Evolutionary conservation across 2,113 vertebrate species (phyloP).

Genomic region (Aythya baeri): DNA sequence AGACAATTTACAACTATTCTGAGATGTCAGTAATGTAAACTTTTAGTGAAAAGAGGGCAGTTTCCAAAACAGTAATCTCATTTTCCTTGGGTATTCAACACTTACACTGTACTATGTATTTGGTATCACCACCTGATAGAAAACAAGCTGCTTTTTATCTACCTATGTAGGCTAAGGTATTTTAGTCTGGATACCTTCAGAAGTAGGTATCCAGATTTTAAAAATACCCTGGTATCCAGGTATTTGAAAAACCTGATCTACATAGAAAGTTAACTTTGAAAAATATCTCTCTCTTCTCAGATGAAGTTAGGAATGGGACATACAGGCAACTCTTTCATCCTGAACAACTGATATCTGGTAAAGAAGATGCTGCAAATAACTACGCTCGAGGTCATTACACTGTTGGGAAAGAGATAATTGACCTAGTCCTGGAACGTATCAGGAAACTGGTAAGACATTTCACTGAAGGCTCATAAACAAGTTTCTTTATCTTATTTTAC

Average conservation of each 20-base stretch:
- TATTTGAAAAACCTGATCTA: neutral
- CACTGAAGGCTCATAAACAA: neutral
- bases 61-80: neutral
- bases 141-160: neutral
- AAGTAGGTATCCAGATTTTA: neutral
- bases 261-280: neutral
- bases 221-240: no score
- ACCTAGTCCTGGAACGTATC: conserved; percentile 83
- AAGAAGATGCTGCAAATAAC: conserved; percentile 91
- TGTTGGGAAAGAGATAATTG: conserved; percentile 86
- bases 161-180: neutral
- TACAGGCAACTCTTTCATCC: conserved; percentile 87
- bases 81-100: neutral
- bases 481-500: neutral
- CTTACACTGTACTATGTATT: neutral
- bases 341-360: conserved; percentile 88
- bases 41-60: neutral
- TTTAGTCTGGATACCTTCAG: neutral
- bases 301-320: conserved; percentile 83
- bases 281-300: conserved; percentile 56
- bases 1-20: neutral
- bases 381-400: conserved; percentile 89
- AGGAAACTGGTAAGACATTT: conserved; percentile 81
- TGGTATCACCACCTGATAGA: neutral
- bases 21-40: neutral